Evolutionary conservation across 2,113 vertebrate genomes (phyloP).

Genomic region (Pseudorhombus dupliciocellatus): DNA sequence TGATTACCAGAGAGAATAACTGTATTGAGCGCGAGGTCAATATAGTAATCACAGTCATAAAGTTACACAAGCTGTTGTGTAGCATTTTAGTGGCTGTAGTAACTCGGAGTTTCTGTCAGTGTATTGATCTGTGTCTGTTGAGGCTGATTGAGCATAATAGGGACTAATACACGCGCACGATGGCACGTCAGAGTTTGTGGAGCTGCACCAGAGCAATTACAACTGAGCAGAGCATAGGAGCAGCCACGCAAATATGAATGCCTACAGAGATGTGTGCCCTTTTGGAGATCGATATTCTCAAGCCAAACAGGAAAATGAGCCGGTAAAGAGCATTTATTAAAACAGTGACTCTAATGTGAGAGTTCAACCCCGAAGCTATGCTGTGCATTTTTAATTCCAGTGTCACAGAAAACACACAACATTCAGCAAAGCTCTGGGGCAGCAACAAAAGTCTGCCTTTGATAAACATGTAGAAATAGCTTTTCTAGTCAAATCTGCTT

Average conservation of each 20-base stretch:
- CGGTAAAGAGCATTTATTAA: no score
- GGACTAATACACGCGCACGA: constrained; percentile 50
- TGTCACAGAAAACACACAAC: no score
- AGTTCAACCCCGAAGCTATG: no score
- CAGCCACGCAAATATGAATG: background rate
- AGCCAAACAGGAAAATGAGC: no score
- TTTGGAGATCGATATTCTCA: background rate
- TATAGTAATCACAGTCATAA: constrained; percentile 75
- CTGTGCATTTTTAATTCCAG: no score
- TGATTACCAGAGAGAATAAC: constrained; percentile 64
- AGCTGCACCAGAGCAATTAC: constrained; percentile 4
- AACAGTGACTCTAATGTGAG: no score
- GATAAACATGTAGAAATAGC: no score
- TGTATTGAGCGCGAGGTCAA: constrained; percentile 60
- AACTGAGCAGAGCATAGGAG: background rate
- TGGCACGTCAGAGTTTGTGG: constrained; percentile 9
- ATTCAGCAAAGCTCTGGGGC: no score
- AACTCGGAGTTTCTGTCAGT: constrained; percentile 58
- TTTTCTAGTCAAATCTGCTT: no score
- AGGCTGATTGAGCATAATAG: constrained; percentile 68
- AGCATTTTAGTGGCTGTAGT: constrained; percentile 50
- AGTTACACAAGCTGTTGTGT: constrained; percentile 60
- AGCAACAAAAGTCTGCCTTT: no score
- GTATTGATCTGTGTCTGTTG: constrained; percentile 73
- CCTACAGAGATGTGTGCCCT: background rate